Evolutionary conservation across 2,888 invertebrate genomes (phyloP), one percentile per base, ranked within the genome.

Genomic region (Oxycera nigricornis): DNA sequence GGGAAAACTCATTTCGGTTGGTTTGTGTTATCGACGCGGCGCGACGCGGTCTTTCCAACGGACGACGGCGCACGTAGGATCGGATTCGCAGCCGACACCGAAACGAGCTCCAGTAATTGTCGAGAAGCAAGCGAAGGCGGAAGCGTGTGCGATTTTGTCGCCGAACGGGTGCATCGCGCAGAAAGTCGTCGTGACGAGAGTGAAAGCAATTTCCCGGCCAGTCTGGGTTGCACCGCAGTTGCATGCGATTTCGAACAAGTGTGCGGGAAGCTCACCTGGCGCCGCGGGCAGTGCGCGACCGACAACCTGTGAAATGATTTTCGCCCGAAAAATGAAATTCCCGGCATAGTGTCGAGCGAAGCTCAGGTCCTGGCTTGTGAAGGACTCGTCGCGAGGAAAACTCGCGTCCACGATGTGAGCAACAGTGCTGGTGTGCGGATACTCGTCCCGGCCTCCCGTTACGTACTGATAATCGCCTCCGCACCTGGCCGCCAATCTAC

Each of bases 101-200:
- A 31, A 14, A n/a, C 31, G 1, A 20, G 26, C 50, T 68, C 31
- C 78, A 81, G 81, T 81, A 79, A 77, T 76, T 79, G 78, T 78
- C 79, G 79, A 78, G 78, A 78, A 79, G 79, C 79, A 79, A 76
- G 77, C 79, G 78, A 76, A 78, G 77, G 65, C 74, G 75, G 80
- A 78, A 74, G 79, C 79, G 72, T 76, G 67, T 61, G 57, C 61
- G 46, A 31, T 22, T 67, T 78, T 62, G 61, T 72, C 75, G 78
- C 75, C 76, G 77, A 77, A 73, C 55, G 52, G 52, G 22, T 70
- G 70, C 70, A 70, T 30, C 70, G 70, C 70, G 70, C 70, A 70
- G 52, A 70, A 50, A 65, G 26, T 41, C 24, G 31, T 52, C 70
- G 70, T 55, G 70, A 70, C 70, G 70, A 70, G 31, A 70, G 22